These are phyloP conservation scores for Boloria euphrosyne DNA, from an alignment of 2,888 invertebrate species.

Conservation along the genomic window DNA sequence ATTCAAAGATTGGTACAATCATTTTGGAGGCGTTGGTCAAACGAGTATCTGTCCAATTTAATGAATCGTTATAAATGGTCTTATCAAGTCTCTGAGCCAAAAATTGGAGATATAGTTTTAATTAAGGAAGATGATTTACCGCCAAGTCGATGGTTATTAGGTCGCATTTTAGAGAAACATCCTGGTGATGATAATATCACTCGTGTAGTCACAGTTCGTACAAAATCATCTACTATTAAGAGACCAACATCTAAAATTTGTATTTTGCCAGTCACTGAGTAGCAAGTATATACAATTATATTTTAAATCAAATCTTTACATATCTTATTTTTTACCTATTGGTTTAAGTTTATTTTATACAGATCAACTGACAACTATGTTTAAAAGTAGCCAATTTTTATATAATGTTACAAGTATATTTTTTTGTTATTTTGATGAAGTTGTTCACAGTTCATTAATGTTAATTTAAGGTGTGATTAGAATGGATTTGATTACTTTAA, in stretches of 20 bases:
- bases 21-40: conserved; percentile 35
- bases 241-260: not conserved
- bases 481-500: too few species aligned
- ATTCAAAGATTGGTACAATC: conserved; percentile 31
- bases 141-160: conserved; percentile 31
- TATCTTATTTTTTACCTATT: too few species aligned
- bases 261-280: not conserved
- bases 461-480: too few species aligned
- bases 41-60: conserved; percentile 29
- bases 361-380: too few species aligned
- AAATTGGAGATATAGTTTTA: conserved; percentile 35
- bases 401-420: too few species aligned
- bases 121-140: conserved; percentile 37
- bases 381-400: too few species aligned
- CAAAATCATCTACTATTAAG: conserved; percentile 19
- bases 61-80: conserved; percentile 37
- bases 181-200: conserved; percentile 26
- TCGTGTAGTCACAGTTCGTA: conserved; percentile 20
- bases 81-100: conserved; percentile 25
- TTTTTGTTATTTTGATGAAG: too few species aligned
- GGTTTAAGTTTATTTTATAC: too few species aligned
- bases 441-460: too few species aligned
- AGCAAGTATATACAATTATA: too few species aligned
- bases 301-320: too few species aligned
- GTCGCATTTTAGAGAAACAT: conserved; percentile 25